Percentiles rank a stretch among this genome's conserved stretches.
phyloP scores from a whole-genome alignment of 2,888 invertebrate species.

The Andrena minutula region DNA sequence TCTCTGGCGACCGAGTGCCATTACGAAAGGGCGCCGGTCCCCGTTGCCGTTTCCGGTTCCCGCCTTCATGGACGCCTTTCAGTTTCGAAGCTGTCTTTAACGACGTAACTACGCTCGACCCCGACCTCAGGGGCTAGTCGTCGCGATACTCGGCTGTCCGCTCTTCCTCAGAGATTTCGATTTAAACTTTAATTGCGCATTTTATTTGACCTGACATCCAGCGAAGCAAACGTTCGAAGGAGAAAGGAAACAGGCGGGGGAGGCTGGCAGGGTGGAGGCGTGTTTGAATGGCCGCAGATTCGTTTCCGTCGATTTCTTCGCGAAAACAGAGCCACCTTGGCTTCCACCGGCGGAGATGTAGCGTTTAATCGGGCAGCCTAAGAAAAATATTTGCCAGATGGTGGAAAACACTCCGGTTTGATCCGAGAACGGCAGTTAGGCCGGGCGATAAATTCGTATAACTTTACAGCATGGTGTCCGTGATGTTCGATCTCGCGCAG shows the following conservation, averaged over 20 bases:
- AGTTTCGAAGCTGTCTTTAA: conserved; percentile 55
- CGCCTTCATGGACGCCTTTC: conserved; percentile 37
- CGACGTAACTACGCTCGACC: conserved; percentile 53
- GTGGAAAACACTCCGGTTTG: conserved; percentile 8
- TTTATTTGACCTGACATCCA: conserved; percentile 60
- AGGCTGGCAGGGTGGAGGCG: background rate
- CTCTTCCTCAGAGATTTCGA: conserved; percentile 58
- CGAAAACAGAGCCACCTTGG: conserved; percentile 23
- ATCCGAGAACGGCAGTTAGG: conserved; percentile 31
- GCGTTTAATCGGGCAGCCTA: conserved; percentile 45
- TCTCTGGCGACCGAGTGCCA: conserved; percentile 13
- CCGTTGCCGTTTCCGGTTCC: conserved; percentile 47
- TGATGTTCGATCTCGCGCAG: background rate
- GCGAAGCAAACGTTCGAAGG: conserved; percentile 12
- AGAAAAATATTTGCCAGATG: conserved; percentile 56
- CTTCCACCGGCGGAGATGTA: background rate
- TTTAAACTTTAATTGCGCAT: conserved; percentile 73
- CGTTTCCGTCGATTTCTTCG: conserved; percentile 21
- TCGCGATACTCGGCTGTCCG: background rate
- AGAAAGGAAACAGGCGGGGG: conserved; percentile 1
- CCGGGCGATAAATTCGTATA: conserved; percentile 33
- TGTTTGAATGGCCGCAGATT: conserved; percentile 36
- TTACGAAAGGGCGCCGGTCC: conserved; percentile 31
- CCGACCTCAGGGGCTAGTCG: background rate
- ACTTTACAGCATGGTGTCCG: background rate